Conservation (phyloP, 2,113 vertebrate species). For the Oryzias celebensis region DNA sequence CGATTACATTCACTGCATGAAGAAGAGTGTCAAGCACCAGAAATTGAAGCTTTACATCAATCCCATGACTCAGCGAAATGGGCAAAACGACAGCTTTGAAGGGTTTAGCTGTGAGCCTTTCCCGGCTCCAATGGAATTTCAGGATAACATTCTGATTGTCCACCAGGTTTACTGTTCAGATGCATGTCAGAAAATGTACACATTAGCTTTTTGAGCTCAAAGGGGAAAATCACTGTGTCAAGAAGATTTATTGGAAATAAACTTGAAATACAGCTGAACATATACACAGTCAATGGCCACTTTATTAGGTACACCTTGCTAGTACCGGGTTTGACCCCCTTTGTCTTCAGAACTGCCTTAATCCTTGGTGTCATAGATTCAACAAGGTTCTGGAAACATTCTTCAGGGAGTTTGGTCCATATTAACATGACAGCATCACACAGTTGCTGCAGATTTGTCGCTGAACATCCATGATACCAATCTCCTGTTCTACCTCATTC, state of each 20-base stretch:
- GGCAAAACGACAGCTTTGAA: conserved; percentile 36
- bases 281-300: too few species aligned
- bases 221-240: conserved; percentile 44
- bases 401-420: too few species aligned
- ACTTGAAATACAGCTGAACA: conserved; percentile 12
- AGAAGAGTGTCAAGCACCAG: conserved; percentile 47
- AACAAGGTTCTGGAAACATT: too few species aligned
- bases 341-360: too few species aligned
- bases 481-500: too few species aligned
- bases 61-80: conserved; percentile 25
- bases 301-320: too few species aligned
- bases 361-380: too few species aligned
- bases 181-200: conserved; percentile 32
- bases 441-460: too few species aligned
- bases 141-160: conserved; percentile 21
- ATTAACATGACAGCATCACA: too few species aligned
- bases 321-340: too few species aligned
- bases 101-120: conserved; percentile 34
- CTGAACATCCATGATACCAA: too few species aligned
- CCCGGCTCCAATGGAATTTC: conserved; percentile 19
- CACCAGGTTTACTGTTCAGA: conserved; percentile 32
- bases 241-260: conserved; percentile 43
- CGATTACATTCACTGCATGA: conserved; percentile 50
- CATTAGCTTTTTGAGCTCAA: conserved; percentile 38
- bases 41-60: conserved; percentile 41